phyloP scores from a whole-genome alignment of 2,113 vertebrate species.

The Ceyx cyanopectus region DNA sequence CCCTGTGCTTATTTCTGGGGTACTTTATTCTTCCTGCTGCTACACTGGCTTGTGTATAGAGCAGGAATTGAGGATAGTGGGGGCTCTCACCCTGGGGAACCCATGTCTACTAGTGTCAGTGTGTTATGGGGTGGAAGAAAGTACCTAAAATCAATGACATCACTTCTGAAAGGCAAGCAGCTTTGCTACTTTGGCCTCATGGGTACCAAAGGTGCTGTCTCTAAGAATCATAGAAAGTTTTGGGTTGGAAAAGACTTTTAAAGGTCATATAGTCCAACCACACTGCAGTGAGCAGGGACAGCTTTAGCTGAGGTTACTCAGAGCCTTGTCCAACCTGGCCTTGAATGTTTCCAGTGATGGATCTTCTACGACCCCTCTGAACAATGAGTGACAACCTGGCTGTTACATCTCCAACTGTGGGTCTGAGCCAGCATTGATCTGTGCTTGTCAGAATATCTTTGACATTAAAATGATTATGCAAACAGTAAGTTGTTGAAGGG shows the following conservation, averaged over 20 bases:
- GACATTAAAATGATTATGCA: not conserved
- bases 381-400: not conserved
- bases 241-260: not conserved
- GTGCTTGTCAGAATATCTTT: not conserved
- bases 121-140: not conserved
- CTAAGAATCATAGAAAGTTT: not conserved
- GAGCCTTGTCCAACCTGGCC: not conserved
- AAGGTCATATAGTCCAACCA: not conserved
- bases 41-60: accelerated
- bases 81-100: not conserved
- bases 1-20: not conserved
- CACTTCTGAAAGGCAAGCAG: accelerated
- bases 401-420: not conserved
- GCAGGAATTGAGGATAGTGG: not conserved
- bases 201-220: not conserved
- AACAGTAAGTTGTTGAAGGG: not conserved
- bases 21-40: not conserved
- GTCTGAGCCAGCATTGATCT: not conserved
- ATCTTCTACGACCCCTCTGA: not conserved
- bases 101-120: not conserved
- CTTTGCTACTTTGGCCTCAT: not conserved
- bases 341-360: not conserved
- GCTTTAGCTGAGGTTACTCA: not conserved
- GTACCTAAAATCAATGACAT: not conserved
- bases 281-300: not conserved